phyloP scores from a whole-genome alignment of 2,797 vertebrate species.

The Corythornis leucogaster region DNA sequence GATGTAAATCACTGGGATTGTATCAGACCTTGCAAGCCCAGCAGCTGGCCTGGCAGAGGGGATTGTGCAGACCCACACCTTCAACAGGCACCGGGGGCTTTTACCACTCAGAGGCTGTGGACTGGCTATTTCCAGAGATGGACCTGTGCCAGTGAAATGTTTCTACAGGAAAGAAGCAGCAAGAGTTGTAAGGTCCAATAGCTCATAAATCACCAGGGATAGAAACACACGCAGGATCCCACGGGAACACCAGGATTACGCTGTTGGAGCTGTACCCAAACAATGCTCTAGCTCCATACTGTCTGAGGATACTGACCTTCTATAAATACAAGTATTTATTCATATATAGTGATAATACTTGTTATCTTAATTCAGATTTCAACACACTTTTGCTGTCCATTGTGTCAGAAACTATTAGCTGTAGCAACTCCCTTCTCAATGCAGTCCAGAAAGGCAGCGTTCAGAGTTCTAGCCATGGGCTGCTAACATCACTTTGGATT shows the following conservation, averaged over 20 bases:
- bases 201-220: slow-evolving; percentile 49
- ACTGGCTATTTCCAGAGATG: slow-evolving; percentile 22
- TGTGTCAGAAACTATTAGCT: slow-evolving; percentile 11
- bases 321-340: slow-evolving; percentile 37
- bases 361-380: slow-evolving; percentile 36
- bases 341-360: slow-evolving; percentile 11
- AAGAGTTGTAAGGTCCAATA: slow-evolving; percentile 52
- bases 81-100: not conserved
- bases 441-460: not conserved
- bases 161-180: slow-evolving; percentile 46
- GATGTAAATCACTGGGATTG: not conserved
- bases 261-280: slow-evolving; percentile 41
- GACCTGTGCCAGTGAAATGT: slow-evolving; percentile 1
- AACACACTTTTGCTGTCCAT: not conserved
- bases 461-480: not conserved
- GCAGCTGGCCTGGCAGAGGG: not conserved
- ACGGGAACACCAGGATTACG: not conserved
- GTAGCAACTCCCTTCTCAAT: not conserved
- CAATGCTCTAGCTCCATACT: slow-evolving; percentile 36
- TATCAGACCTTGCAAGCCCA: not conserved
- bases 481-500: slow-evolving; percentile 26
- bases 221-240: slow-evolving; percentile 25
- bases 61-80: not conserved
- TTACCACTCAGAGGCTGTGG: not conserved
- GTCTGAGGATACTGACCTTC: slow-evolving; percentile 36